Evolutionary conservation across 2,113 vertebrate genomes (phyloP).

Genomic region (Nycticebus coucang): DNA sequence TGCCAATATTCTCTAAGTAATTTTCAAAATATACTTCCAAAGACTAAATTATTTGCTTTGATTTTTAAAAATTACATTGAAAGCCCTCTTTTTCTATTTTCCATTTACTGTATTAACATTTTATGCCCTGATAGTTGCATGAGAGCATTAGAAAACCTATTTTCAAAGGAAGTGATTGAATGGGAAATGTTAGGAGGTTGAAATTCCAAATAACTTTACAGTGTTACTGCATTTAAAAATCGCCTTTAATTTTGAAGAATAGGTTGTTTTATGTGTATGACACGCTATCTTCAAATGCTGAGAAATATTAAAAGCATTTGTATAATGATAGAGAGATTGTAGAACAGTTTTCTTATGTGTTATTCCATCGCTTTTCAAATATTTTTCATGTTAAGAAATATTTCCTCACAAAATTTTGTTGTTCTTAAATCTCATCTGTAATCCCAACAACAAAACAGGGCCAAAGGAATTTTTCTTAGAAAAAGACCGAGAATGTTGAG

Average conservation of each 20-base stretch:
- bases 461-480: background rate
- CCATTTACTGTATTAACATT: conserved; percentile 41
- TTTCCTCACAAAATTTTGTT: background rate
- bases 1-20: background rate
- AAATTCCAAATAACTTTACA: conserved; percentile 46
- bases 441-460: background rate
- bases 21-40: conserved; percentile 27
- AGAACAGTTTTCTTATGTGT: background rate
- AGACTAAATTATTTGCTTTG: conserved; percentile 6
- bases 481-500: background rate
- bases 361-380: conserved; percentile 23
- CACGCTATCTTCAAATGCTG: background rate
- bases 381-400: background rate
- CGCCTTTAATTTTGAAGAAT: conserved; percentile 56
- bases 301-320: background rate
- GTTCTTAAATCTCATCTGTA: background rate
- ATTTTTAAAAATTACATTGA: background rate
- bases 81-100: conserved; percentile 50
- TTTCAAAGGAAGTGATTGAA: conserved; percentile 50
- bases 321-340: conserved; percentile 7
- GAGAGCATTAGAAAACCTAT: background rate
- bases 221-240: background rate
- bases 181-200: conserved; percentile 4
- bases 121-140: conserved; percentile 35
- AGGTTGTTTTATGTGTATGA: background rate